These are phyloP conservation scores for Aptenodytes forsteri DNA, from an alignment of 2,113 vertebrate genomes.

Conservation along the genomic window DNA sequence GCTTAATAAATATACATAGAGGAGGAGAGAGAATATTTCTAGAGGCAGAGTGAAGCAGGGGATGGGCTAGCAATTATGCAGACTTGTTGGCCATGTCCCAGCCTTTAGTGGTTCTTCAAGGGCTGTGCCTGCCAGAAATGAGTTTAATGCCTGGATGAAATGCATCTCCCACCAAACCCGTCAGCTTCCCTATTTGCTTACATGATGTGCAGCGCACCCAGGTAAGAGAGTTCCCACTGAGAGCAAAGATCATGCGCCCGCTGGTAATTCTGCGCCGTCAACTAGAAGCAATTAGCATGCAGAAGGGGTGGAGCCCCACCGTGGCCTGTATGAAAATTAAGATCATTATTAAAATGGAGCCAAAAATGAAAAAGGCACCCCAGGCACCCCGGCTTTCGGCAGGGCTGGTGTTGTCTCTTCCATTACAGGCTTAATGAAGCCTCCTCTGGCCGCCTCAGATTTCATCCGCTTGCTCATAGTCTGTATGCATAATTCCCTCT, in stretches of 20 bases:
- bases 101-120: background rate
- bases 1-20: background rate
- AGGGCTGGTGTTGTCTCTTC: background rate
- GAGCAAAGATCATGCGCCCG: background rate
- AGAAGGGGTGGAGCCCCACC: background rate
- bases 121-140: background rate
- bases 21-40: background rate
- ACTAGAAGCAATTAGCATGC: background rate
- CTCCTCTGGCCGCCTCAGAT: background rate
- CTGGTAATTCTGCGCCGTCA: background rate
- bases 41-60: background rate
- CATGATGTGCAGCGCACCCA: background rate
- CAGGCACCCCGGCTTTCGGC: accelerated
- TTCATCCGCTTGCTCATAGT: background rate
- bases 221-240: background rate
- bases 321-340: background rate
- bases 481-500: background rate
- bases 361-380: background rate
- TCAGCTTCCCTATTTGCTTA: background rate
- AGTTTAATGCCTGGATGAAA: background rate
- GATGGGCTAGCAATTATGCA: background rate
- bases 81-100: background rate
- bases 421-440: background rate
- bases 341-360: background rate
- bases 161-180: background rate